Conservation (phyloP, 2,888 invertebrate species). For the Mythimna lalbum region DNA sequence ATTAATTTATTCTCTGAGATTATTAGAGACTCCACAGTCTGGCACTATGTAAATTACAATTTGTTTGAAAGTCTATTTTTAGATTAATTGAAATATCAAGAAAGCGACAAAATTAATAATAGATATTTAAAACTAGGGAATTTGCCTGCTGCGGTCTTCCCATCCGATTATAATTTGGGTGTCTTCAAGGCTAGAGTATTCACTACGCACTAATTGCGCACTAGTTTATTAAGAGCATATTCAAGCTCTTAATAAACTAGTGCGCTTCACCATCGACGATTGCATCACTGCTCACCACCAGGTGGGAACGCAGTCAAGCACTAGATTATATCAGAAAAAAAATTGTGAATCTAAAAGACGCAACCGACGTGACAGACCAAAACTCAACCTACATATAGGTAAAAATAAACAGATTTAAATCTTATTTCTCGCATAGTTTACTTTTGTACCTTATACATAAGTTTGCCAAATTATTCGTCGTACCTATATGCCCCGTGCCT, state of each 20-base stretch:
- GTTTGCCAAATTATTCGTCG: constrained; percentile 65
- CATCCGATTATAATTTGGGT: too few relatives aligned
- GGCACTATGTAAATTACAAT: background rate
- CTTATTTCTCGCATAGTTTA: constrained; percentile 48
- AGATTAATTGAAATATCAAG: background rate
- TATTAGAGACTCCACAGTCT: constrained; percentile 10
- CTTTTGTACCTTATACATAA: constrained; percentile 49
- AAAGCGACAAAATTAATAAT: background rate
- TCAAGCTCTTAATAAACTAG: too few relatives aligned
- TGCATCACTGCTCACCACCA: too few relatives aligned
- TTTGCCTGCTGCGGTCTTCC: too few relatives aligned
- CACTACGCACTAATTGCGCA: too few relatives aligned
- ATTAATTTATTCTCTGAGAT: constrained; percentile 30
- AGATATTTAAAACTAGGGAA: background rate
- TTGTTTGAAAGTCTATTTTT: background rate
- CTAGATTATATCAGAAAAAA: too few relatives aligned
- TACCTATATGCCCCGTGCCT: constrained; percentile 49
- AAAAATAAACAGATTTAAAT: constrained; percentile 29
- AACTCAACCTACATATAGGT: background rate
- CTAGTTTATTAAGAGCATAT: too few relatives aligned
- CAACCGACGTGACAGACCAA: background rate
- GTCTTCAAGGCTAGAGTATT: too few relatives aligned
- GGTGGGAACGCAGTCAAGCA: too few relatives aligned
- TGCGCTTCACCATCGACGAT: too few relatives aligned
- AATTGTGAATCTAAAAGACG: background rate